Percentiles rank a stretch among this genome's conserved stretches.
Evolutionary conservation across 2,888 invertebrate genomes (phyloP).

Genomic region (Drosophila algonquin): DNA sequence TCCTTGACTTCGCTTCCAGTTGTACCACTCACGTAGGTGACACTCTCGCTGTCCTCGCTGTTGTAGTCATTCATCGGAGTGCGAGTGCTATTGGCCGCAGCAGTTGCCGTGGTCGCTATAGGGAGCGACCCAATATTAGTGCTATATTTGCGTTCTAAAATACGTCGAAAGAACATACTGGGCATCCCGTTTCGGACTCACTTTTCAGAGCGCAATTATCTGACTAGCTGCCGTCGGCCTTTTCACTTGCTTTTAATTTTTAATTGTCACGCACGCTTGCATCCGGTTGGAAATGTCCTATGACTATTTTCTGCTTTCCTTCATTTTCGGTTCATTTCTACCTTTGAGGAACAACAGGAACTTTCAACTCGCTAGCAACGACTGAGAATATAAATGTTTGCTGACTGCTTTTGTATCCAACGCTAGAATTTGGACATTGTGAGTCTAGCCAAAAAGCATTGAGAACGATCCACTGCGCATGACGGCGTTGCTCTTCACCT

Average conservation of each 20-base stretch:
- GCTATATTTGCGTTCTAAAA: slow-evolving; percentile 79
- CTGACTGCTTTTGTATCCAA: slow-evolving; percentile 57
- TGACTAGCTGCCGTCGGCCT: slow-evolving; percentile 40
- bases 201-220: slow-evolving; percentile 50
- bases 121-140: slow-evolving; percentile 22
- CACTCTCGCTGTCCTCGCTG: slow-evolving; percentile 44
- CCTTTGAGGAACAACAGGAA: slow-evolving; percentile 43
- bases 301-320: slow-evolving; percentile 8
- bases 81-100: background rate
- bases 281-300: slow-evolving; percentile 53
- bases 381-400: slow-evolving; percentile 59
- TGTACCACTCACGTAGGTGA: slow-evolving; percentile 31
- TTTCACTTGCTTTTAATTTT: slow-evolving; percentile 58
- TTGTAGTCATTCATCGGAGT: slow-evolving; percentile 20
- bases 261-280: slow-evolving; percentile 69
- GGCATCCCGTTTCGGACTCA: background rate
- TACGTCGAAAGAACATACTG: slow-evolving; percentile 82
- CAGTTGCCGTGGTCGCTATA: slow-evolving; percentile 6
- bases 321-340: slow-evolving; percentile 25
- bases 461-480: slow-evolving; percentile 49
- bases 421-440: background rate
- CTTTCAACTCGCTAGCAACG: slow-evolving; percentile 62
- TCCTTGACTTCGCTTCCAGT: slow-evolving; percentile 50
- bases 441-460: slow-evolving; percentile 1
- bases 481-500: slow-evolving; percentile 25